Percentiles rank a stretch among this genome's conserved stretches.
These are phyloP conservation scores for Chouioia cunea DNA, from an alignment of 2,888 invertebrate genomes.

Conservation along the genomic window DNA sequence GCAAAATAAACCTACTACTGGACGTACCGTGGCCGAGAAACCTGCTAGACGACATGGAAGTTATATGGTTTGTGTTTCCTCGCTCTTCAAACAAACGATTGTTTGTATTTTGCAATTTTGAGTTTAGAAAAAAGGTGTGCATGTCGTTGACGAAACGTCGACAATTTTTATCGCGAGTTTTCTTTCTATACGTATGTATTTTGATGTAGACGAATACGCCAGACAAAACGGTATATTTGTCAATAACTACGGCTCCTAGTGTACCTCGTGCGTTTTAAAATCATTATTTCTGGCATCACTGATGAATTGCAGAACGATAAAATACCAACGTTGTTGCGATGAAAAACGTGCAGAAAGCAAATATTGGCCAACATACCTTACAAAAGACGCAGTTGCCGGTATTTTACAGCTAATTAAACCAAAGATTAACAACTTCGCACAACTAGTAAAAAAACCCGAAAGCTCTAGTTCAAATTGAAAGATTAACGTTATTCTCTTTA, in stretches of 20 bases:
- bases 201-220: too few species aligned
- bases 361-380: conserved; percentile 27
- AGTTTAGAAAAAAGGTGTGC: too few species aligned
- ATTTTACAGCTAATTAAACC: conserved; percentile 23
- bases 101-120: too few species aligned
- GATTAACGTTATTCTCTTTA: too few species aligned
- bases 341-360: conserved; percentile 20
- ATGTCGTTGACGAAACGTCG: not conserved
- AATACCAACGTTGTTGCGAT: conserved; percentile 1
- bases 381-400: conserved; percentile 12
- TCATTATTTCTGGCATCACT: not conserved
- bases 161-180: too few species aligned
- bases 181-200: not conserved
- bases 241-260: too few species aligned
- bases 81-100: not conserved
- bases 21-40: conserved; percentile 56
- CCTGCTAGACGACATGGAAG: conserved; percentile 61
- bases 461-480: too few species aligned
- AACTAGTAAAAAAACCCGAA: not conserved
- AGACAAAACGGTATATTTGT: too few species aligned
- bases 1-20: conserved; percentile 49
- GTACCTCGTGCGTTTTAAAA: not conserved
- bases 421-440: not conserved
- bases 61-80: conserved; percentile 63
- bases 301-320: not conserved